phyloP scores from a whole-genome alignment of 2,113 vertebrate genomes.

The Potamarius usumacintae region DNA sequence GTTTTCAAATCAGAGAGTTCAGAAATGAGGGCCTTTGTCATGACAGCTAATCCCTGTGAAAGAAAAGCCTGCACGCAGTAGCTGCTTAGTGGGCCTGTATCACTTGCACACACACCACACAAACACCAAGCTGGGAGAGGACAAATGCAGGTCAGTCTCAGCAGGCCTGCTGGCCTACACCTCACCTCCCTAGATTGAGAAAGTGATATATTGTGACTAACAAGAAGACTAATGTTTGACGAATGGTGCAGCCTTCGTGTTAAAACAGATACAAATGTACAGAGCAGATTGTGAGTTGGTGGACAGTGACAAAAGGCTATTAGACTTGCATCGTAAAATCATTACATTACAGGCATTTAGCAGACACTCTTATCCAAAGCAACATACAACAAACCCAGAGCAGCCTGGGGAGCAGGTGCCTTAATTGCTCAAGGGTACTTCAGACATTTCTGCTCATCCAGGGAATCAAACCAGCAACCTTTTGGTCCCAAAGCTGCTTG shows the following conservation, averaged over 20 bases:
- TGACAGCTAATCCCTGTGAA: conserved; percentile 24
- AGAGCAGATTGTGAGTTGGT: neutral
- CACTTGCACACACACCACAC: neutral
- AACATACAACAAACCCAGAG: too few relatives aligned
- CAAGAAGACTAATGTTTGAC: neutral
- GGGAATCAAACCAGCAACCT: too few relatives aligned
- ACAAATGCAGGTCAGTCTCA: neutral
- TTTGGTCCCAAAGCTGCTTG: too few relatives aligned
- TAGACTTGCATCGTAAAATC: neutral
- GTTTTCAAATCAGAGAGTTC: conserved; percentile 43
- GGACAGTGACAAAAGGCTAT: neutral
- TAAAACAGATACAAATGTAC: neutral
- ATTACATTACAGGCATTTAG: too few relatives aligned
- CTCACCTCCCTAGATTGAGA: neutral
- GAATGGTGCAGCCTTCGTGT: neutral
- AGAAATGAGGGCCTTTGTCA: conserved; percentile 37
- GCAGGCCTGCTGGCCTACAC: neutral
- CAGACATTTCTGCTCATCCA: too few relatives aligned
- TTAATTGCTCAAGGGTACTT: too few relatives aligned
- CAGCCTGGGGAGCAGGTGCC: too few relatives aligned
- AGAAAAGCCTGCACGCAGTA: conserved; percentile 34
- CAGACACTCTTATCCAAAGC: too few relatives aligned
- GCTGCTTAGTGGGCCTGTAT: neutral
- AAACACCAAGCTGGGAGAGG: neutral
- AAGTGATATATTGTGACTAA: neutral